A percentile compares a stretch with the other conserved stretches of the same genome.
phyloP scores from a whole-genome alignment of 2,113 vertebrate genomes.

The Pycnonotus jocosus region DNA sequence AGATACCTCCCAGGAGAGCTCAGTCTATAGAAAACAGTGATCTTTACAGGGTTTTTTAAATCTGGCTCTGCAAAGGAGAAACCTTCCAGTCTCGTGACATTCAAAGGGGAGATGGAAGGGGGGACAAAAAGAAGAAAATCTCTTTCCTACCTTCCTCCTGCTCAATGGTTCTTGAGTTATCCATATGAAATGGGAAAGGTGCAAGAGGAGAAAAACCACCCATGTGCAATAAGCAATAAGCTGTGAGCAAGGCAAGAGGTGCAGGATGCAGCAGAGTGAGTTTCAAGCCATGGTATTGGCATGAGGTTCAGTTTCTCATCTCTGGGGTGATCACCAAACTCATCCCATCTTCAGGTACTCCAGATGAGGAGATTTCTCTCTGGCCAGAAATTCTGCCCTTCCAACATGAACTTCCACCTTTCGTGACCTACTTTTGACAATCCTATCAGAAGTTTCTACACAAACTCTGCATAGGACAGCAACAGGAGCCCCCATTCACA shows the following conservation, averaged over 20 bases:
- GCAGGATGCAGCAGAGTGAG: rapidly evolving
- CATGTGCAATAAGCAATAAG: neutral
- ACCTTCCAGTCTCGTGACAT: neutral
- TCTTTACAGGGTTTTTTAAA: neutral
- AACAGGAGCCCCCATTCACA: neutral
- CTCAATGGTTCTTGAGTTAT: neutral
- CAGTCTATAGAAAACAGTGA: neutral
- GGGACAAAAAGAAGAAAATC: neutral
- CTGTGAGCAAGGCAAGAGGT: neutral
- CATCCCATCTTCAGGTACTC: neutral
- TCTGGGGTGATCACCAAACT: neutral
- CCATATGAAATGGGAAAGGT: neutral
- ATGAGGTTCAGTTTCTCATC: neutral
- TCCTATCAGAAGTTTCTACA: neutral
- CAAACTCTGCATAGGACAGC: neutral
- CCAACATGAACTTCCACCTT: neutral
- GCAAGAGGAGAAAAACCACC: neutral
- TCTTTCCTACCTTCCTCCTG: neutral
- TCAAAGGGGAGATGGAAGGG: neutral
- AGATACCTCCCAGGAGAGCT: neutral
- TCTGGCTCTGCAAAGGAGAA: neutral
- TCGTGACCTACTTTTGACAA: neutral
- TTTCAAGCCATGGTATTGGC: neutral
- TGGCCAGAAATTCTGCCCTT: neutral
- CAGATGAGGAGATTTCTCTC: neutral